Base-by-base conservation (phyloP, 2,888 invertebrate species). In the Heteromyza rotundicornis region DNA sequence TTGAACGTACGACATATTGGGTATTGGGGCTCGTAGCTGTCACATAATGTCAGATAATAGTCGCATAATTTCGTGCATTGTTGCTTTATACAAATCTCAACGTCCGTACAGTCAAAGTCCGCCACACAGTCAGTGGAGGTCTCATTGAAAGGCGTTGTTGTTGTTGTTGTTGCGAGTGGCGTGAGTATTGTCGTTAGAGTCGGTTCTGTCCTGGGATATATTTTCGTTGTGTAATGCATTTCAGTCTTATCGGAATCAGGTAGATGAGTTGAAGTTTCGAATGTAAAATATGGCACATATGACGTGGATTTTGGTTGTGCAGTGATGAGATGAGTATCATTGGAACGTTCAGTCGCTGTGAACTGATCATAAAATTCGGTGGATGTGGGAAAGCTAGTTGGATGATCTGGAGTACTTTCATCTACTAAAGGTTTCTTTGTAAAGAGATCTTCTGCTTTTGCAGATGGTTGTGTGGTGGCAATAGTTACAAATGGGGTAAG, bases 31-130 rank as follows among this genome's bases (percentile, higher is more conserved):
- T 85, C 85, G 64, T 84, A 84, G 68, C 80, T 77, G 57, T 65
- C 63, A 64, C 82, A 80, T 44, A 76, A 64, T 24, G 64, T 66
- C 49, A 64, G 44, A 68, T 83, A 85, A 70, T 80, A 74, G 59
- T 81, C 77, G 73, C 88, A 89, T 59, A 87, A 87, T 78, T 85
- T 82, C 61, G 80, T 73, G 77, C 88, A 89, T 32, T 75, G 74
- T 64, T 82, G 78, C 59, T 82, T 75, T 51, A 87, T 78, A 73
- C 88, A 89, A 32, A 83, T 80, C 64, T 84, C 82, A 63, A 81
- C 77, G 63, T 79, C 73, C 35, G 76, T 70, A 72, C 86, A 86
- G 68, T 86, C 81, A 58, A 64, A 67, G 63, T 81, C 75, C 17
- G 64, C 67, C n/a, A 50, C 62, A 69, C 84, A 84, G 7, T 52